Percentiles rank a stretch among this genome's conserved stretches.
Evolutionary conservation across 2,113 vertebrate species (phyloP).

Genomic region (Choloepus hoffmanni): DNA sequence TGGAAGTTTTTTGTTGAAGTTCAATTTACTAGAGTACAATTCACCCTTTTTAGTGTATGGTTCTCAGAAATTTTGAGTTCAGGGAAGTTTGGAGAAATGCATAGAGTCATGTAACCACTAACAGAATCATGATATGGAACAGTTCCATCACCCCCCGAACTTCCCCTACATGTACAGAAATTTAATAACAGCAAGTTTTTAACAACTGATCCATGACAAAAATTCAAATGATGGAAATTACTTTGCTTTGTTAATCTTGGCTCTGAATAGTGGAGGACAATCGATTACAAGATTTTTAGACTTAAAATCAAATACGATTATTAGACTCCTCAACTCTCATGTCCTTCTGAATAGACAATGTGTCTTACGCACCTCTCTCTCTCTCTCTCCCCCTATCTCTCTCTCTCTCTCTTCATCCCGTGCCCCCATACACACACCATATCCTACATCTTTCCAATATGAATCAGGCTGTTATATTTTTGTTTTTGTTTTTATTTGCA

Average conservation of each 20-base stretch:
- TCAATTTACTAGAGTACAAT: background rate
- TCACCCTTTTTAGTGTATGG: background rate
- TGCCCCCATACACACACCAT: background rate
- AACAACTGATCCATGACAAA: constrained; percentile 60
- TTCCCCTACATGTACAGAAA: constrained; percentile 51
- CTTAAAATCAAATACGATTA: background rate
- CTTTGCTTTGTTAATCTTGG: constrained; percentile 72
- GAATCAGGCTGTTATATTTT: background rate
- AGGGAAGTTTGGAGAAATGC: background rate
- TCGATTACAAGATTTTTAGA: constrained; percentile 54
- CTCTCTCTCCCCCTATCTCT: rapidly evolving
- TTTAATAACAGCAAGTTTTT: constrained; percentile 76
- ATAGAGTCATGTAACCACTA: background rate
- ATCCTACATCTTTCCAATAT: background rate
- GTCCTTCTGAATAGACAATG: background rate
- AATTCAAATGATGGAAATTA: constrained; percentile 49
- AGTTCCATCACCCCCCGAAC: constrained; percentile 45
- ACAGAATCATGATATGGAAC: background rate
- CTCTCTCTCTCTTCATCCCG: background rate
- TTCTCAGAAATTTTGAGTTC: background rate
- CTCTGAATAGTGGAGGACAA: constrained; percentile 57
- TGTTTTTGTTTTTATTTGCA: constrained; percentile 55
- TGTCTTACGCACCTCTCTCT: background rate
- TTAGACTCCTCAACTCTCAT: background rate
- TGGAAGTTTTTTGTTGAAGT: background rate